Evolutionary conservation across 2,888 invertebrate genomes (phyloP).

Genomic region (Microplitis manilae): DNA sequence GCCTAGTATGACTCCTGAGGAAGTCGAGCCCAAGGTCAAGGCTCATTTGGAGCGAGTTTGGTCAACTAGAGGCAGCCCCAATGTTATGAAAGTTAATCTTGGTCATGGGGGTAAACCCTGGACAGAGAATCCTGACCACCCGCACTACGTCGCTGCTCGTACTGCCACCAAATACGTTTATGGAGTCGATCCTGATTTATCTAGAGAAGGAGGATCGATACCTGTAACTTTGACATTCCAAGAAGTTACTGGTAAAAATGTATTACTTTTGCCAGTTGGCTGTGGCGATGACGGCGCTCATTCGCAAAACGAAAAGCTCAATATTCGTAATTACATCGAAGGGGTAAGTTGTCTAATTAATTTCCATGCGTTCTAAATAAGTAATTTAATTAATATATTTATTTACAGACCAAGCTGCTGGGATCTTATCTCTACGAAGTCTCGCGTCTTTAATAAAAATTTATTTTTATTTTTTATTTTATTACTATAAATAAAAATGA

Average conservation of each 20-base stretch:
- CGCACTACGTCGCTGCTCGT: conserved; percentile 92
- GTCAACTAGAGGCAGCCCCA: conserved; percentile 86
- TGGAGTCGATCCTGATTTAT: conserved; percentile 92
- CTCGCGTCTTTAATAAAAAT: conserved; percentile 71
- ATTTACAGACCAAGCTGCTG: conserved; percentile 89
- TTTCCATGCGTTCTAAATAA: neutral
- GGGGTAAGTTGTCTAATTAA: conserved; percentile 78
- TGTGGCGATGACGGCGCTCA: conserved; percentile 98
- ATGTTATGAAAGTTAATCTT: conserved; percentile 82
- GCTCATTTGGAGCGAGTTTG: conserved; percentile 85
- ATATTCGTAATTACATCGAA: conserved; percentile 92
- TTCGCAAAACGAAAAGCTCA: conserved; percentile 98
- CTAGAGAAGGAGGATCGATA: conserved; percentile 97
- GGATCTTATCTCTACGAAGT: conserved; percentile 92
- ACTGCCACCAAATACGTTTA: conserved; percentile 88
- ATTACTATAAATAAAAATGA: too few species aligned
- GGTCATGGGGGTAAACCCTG: conserved; percentile 89
- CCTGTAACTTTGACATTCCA: conserved; percentile 95
- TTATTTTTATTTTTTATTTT: neutral
- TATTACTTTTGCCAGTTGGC: conserved; percentile 94
- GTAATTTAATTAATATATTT: conserved; percentile 7
- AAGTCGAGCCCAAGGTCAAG: conserved; percentile 85
- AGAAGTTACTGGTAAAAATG: conserved; percentile 93
- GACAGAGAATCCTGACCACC: conserved; percentile 93
- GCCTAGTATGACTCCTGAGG: conserved; percentile 91